These are phyloP conservation scores for Myioborus miniatus DNA, from an alignment of 2,797 vertebrate species.

Conservation along the genomic window DNA sequence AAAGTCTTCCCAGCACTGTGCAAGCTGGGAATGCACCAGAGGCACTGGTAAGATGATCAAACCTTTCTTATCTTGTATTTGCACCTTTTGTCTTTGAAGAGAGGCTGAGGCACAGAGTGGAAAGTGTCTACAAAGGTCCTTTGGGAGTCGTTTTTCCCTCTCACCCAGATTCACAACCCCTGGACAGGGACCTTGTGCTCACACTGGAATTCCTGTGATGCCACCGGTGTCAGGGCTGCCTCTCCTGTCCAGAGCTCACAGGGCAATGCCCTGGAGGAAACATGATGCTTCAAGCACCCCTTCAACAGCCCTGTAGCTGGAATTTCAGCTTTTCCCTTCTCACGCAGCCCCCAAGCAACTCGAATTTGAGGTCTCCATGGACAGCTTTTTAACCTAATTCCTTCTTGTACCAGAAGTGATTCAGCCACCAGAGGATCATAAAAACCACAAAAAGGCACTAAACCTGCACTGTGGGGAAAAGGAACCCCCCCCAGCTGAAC, in stretches of 20 bases:
- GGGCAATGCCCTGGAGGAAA: background rate
- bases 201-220: background rate
- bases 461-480: background rate
- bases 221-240: background rate
- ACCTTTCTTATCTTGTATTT: slow-evolving; percentile 5
- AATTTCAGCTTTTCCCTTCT: background rate
- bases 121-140: background rate
- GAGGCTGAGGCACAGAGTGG: background rate
- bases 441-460: background rate
- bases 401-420: background rate
- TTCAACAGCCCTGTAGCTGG: background rate
- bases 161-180: background rate
- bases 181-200: rapidly evolving
- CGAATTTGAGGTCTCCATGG: rapidly evolving
- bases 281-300: background rate
- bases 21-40: background rate
- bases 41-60: background rate
- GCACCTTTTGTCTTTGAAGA: background rate
- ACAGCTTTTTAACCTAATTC: background rate
- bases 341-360: background rate
- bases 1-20: background rate
- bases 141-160: background rate
- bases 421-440: background rate
- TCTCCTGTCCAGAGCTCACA: background rate
- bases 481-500: background rate